A percentile compares a stretch with the other conserved stretches of the same genome.
Evolutionary conservation across 2,113 vertebrate species (phyloP).

Genomic region (Cryptoleucopteryx plumbea): DNA sequence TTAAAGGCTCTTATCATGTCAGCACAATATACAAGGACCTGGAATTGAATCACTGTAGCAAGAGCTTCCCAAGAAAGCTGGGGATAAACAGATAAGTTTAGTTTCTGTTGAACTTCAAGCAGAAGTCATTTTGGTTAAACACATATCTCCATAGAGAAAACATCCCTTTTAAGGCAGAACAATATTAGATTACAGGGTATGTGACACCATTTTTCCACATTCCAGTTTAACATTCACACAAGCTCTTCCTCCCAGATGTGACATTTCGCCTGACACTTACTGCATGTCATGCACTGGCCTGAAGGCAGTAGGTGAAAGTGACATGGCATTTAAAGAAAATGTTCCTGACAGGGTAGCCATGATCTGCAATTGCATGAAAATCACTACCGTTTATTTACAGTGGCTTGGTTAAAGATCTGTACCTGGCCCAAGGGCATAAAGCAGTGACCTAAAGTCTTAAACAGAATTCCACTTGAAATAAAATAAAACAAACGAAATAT

Average conservation of each 20-base stretch:
- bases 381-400: conserved; percentile 22
- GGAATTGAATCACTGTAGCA: not conserved
- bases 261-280: conserved; percentile 37
- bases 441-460: conserved; percentile 22
- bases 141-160: conserved; percentile 14
- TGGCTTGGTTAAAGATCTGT: conserved; percentile 27
- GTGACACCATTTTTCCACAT: conserved; percentile 46
- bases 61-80: conserved; percentile 44
- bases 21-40: conserved; percentile 42
- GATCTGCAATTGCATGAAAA: not conserved
- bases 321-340: conserved; percentile 46
- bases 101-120: conserved; percentile 38
- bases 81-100: conserved; percentile 29
- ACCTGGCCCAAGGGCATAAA: not conserved
- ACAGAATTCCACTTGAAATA: conserved; percentile 26
- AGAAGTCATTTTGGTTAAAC: conserved; percentile 46
- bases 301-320: conserved; percentile 43
- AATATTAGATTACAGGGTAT: conserved; percentile 35
- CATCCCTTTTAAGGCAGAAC: conserved; percentile 23
- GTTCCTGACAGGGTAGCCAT: not conserved
- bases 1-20: conserved; percentile 14
- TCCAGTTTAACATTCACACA: not conserved
- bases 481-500: conserved; percentile 43
- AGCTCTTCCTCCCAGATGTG: conserved; percentile 49
- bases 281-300: conserved; percentile 20